Conservation (phyloP, 2,888 invertebrate genomes). For the Cheilosia impressa region DNA sequence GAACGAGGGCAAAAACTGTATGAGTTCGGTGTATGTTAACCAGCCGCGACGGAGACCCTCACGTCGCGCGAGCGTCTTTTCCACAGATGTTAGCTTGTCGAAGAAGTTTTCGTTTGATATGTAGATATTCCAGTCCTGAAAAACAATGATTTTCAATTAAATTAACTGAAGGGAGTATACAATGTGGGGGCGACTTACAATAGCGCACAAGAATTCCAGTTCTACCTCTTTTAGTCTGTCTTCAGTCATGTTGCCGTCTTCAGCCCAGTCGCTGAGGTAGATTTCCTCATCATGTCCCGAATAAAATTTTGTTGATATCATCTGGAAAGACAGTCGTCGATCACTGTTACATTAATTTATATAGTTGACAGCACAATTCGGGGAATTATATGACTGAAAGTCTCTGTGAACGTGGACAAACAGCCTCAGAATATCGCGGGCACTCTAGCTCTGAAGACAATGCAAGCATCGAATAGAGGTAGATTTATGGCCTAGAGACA, state of each 20-base stretch:
- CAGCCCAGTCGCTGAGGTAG: constrained; percentile 96
- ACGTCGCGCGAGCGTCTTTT: constrained; percentile 89
- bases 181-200: constrained; percentile 87
- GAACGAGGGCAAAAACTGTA: constrained; percentile 83
- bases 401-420: too few species aligned
- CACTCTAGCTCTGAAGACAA: too few species aligned
- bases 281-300: constrained; percentile 95
- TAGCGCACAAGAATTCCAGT: constrained; percentile 93
- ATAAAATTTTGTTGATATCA: constrained; percentile 98
- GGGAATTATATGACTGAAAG: too few species aligned
- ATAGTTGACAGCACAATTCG: too few species aligned
- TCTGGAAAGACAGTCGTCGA: constrained; percentile 85
- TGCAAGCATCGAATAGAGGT: too few species aligned
- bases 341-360: too few species aligned
- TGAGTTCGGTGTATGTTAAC: constrained; percentile 92
- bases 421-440: too few species aligned
- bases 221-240: constrained; percentile 92
- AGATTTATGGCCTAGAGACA: too few species aligned
- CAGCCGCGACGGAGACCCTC: constrained; percentile 90
- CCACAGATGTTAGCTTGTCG: constrained; percentile 88
- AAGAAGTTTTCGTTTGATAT: constrained; percentile 91
- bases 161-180: background rate
- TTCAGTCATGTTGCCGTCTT: constrained; percentile 90
- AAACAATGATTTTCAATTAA: constrained; percentile 29
- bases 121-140: constrained; percentile 92